Evolutionary conservation across 1,140 invertebrate genomes (phyloP).

Genomic region (Drosophila eugracilis): DNA sequence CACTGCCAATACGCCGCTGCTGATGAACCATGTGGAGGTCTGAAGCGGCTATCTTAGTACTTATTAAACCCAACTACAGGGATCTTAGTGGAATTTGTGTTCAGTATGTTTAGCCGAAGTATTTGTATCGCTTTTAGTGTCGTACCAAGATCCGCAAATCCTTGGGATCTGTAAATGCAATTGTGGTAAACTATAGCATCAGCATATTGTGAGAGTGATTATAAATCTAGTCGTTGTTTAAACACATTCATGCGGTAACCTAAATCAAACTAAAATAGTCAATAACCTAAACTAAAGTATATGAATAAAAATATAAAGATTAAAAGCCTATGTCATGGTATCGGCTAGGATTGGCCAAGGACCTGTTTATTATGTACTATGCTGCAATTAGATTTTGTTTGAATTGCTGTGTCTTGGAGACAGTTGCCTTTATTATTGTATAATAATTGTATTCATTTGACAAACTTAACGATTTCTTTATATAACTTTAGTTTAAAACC

Average conservation of each 20-base stretch:
- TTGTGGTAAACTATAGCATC: constrained; percentile 46
- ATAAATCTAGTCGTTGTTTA: constrained; percentile 77
- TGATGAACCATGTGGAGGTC: constrained; percentile 79
- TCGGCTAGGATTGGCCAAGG: constrained; percentile 4
- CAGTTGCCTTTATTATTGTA: constrained; percentile 51
- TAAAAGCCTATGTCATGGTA: neutral
- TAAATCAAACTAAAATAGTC: constrained; percentile 30
- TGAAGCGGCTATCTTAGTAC: constrained; percentile 23
- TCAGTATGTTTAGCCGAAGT: constrained; percentile 50
- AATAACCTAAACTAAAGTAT: constrained; percentile 16
- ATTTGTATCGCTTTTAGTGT: constrained; percentile 66
- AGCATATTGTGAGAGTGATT: constrained; percentile 81
- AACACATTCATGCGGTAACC: constrained; percentile 39
- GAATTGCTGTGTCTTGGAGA: constrained; percentile 59
- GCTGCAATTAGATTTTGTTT: constrained; percentile 37
- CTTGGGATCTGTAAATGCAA: constrained; percentile 7
- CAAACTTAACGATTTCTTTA: constrained; percentile 72
- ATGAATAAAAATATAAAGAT: constrained; percentile 25
- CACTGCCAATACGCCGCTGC: constrained; percentile 78
- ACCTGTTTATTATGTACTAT: constrained; percentile 27
- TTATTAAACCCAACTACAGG: constrained; percentile 45
- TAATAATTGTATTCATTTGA: constrained; percentile 53
- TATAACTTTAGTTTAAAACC: constrained; percentile 74
- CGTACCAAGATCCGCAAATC: neutral
- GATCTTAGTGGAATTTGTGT: constrained; percentile 54